A percentile compares a stretch with the other conserved stretches of the same genome.
These are phyloP conservation scores for Clinocottus analis DNA, from an alignment of 2,113 vertebrate species.

Conservation along the genomic window DNA sequence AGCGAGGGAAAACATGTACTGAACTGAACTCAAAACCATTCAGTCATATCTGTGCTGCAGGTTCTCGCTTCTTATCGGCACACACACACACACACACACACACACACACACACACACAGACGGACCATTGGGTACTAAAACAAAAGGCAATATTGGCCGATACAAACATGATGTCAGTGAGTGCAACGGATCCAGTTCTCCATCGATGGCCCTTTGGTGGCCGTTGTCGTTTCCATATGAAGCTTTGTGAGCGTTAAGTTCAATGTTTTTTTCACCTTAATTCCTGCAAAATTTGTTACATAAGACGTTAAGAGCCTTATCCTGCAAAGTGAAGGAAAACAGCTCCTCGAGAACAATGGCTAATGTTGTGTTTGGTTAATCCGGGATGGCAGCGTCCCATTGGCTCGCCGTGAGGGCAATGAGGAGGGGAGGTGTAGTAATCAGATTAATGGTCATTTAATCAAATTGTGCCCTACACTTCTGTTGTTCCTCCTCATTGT, in stretches of 20 bases:
- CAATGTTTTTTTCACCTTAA: slow-evolving; percentile 20
- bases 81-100: background rate
- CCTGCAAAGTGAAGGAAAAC: slow-evolving; percentile 62
- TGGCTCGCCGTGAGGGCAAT: slow-evolving; percentile 57
- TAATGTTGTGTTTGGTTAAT: slow-evolving; percentile 71
- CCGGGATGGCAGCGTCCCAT: slow-evolving; percentile 49
- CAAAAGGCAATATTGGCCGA: background rate
- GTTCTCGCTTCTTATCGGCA: background rate
- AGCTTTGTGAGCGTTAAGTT: slow-evolving; percentile 8
- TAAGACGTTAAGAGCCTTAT: slow-evolving; percentile 72
- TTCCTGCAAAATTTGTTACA: slow-evolving; percentile 50
- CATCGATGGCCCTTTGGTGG: slow-evolving; percentile 2
- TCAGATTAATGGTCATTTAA: slow-evolving; percentile 81
- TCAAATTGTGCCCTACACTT: slow-evolving; percentile 43
- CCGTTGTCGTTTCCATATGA: slow-evolving; percentile 1
- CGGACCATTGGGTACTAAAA: background rate
- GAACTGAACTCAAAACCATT: too few species aligned
- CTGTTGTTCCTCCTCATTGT: background rate
- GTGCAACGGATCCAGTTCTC: background rate
- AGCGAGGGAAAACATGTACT: too few species aligned
- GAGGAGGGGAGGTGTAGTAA: slow-evolving; percentile 62
- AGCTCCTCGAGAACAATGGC: slow-evolving; percentile 75
- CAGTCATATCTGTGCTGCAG: background rate
- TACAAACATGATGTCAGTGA: background rate
- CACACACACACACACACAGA: background rate